A percentile compares a stretch with the other conserved stretches of the same genome.
Evolutionary conservation across 2,797 vertebrate genomes (phyloP).

Genomic region (Anguilla marmorata): DNA sequence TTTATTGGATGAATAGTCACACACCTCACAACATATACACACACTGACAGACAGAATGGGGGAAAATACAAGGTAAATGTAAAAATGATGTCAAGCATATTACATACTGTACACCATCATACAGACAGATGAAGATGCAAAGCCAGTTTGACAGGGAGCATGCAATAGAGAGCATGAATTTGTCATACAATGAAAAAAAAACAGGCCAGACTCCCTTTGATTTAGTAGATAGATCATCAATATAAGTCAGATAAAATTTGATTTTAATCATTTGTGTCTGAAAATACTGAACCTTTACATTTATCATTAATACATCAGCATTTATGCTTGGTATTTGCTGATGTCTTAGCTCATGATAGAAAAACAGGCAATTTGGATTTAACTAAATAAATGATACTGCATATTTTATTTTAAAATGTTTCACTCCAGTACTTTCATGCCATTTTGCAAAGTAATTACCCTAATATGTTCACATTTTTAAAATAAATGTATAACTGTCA

Average conservation of each 20-base stretch:
- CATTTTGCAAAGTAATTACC: constrained; percentile 8
- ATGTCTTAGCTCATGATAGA: neutral
- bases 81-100: neutral
- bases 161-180: neutral
- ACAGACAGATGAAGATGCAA: neutral
- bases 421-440: neutral
- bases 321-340: neutral
- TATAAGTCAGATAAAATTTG: neutral
- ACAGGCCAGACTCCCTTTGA: neutral
- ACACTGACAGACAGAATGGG: neutral
- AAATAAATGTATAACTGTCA: neutral
- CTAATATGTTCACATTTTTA: neutral
- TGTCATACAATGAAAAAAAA: neutral
- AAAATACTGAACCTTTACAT: neutral
- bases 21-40: constrained; percentile 6
- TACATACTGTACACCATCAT: neutral
- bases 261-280: neutral
- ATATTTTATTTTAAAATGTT: neutral
- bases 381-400: neutral
- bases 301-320: neutral
- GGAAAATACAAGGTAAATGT: neutral
- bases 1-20: constrained; percentile 44
- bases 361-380: neutral
- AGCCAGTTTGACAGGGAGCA: neutral
- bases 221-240: neutral